Base-by-base conservation (phyloP, 2,888 invertebrate genomes). In the Marasmarcha lunaedactyla region DNA sequence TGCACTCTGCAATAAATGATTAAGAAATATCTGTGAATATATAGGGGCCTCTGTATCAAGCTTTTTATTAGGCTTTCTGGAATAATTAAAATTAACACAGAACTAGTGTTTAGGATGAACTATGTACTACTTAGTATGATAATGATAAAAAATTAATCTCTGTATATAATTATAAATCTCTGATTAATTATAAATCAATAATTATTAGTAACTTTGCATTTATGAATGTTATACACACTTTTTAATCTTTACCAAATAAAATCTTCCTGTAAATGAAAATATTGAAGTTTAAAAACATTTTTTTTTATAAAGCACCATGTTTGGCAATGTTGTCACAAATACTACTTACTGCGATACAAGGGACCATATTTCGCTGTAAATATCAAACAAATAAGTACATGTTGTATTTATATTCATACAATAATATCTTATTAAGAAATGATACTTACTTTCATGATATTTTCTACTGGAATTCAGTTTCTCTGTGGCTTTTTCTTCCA, bases 401-500 rank as follows among this genome's bases (percentile, higher is more conserved):
- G n/a, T n/a, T n/a, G n/a, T n/a, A n/a, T n/a, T n/a, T n/a, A n/a
- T n/a, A n/a, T n/a, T n/a, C n/a, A n/a, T n/a, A n/a, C n/a, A n/a
- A n/a, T n/a, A n/a, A n/a, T n/a, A n/a, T 25, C 6, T 25, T 25
- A 9, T 25, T 6, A 6, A 25, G 5, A 6, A 6, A 25, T 6
- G 14, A 26, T 37, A 84, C 86, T 83, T 68, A 90, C 90, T 88
- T 71, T 89, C 87, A 57, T 90, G 84, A 48, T 81, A 83, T 47
- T 83, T 78, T 67, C 87, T 87, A 51, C 89, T 89, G 15, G 87
- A 85, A 13, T 78, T 81, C 37, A 92, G 71, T 43, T 90, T 85
- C 48, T 90, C 89, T 46, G 88, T 86, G 2, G 89, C 88, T 45
- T 88, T 88, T 2, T 88, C 86, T 36, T 89, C 88, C 73, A 93